A percentile compares a stretch with the other conserved stretches of the same genome.
phyloP scores from a whole-genome alignment of 2,797 vertebrate genomes.

The Sorex maritimensis region DNA sequence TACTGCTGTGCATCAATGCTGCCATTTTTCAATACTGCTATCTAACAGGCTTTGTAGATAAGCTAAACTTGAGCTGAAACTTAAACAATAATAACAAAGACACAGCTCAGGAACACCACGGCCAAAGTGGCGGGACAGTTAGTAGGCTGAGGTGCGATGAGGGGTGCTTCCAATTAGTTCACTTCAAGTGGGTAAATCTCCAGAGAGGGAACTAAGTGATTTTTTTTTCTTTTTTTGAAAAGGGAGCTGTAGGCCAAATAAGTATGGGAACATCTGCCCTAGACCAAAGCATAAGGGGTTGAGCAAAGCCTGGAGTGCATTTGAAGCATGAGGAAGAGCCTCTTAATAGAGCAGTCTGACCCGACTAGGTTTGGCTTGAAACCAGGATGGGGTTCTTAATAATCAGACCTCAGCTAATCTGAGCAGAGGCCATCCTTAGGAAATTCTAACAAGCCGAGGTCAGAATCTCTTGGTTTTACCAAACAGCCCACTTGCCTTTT shows the following conservation, averaged over 20 bases:
- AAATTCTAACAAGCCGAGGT: not conserved
- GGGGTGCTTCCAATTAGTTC: no score
- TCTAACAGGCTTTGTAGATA: not conserved
- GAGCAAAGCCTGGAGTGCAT: not conserved
- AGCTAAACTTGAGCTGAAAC: not conserved
- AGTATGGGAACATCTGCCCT: not conserved
- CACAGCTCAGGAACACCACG: no score
- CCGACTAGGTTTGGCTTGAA: not conserved
- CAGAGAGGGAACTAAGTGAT: no score
- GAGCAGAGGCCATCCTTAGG: not conserved
- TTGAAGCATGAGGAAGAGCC: not conserved
- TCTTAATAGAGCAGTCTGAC: not conserved
- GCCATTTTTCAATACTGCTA: conserved; percentile 14
- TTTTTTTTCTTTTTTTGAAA: no score
- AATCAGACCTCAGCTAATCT: not conserved
- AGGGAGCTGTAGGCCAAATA: no score
- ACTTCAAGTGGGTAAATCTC: no score
- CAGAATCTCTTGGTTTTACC: not conserved
- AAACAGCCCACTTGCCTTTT: conserved; percentile 34
- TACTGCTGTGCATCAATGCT: no score
- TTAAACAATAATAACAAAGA: conserved; percentile 1
- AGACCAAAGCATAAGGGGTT: not conserved
- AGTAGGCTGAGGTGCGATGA: no score
- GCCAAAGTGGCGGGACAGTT: no score
- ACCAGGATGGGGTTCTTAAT: not conserved